Evolutionary conservation across 2,888 invertebrate genomes (phyloP), one percentile per base, ranked within the genome.

Genomic region (Eupeodes luniger): DNA sequence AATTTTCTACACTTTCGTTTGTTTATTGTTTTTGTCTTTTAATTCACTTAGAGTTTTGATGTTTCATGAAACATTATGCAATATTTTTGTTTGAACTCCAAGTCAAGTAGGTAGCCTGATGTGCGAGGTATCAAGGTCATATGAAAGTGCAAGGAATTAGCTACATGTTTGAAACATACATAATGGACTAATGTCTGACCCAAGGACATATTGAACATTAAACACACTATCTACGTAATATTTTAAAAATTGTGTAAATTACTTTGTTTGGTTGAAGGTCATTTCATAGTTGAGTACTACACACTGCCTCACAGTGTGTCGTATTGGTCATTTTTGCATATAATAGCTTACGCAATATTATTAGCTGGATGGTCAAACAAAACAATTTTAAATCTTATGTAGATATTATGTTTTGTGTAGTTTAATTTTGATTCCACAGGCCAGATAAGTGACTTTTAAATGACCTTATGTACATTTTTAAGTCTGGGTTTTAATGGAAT

Each of bases 1-100:
- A 78, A 88, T 88, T 88, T 84, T 84, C 64, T 75, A 81, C 84
- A 88, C 88, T 88, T 84, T 88, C 84, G 78, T 75, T 88, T 47
- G 62, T 55, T 62, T 36, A 66, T 72, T 75, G 67, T 47, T 64
- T 59, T 40, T 55, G 1, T 51, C 14, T 59, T 59, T 55, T 47
- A 27, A 11, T 5, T 44, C n/a, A 10, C 9, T 40, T 0, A 9
- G 53, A n/a, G 12, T 72, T 51, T 67, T 74, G 40, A 27, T 53
- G 57, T 27, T 61, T 78, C 64, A 70, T 79, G 79, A 61, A 74
- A 76, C 27, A 51, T 87, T 87, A 87, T 83, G 83, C 77, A 87
- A 87, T 75, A 34, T 51, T 66, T 34, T n/a, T 3, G 14, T 16
- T 27, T 67, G 14, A 64, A 61, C 57, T 49, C 14, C 14, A 66